A percentile compares a stretch with the other conserved stretches of the same genome.
Evolutionary conservation across 2,888 invertebrate species (phyloP).

Genomic region (Agrotis clavis): DNA sequence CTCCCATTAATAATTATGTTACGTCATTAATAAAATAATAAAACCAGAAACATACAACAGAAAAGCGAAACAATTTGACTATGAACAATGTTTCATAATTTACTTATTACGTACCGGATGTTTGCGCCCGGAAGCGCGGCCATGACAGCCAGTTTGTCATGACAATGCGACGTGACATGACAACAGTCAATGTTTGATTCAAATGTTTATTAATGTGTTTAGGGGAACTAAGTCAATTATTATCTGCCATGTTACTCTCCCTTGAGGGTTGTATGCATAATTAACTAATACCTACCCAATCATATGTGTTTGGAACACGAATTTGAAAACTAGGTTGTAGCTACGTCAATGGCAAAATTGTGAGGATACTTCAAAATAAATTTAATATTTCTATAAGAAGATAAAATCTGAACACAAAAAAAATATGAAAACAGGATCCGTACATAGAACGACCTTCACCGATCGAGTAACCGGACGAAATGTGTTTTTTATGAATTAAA

Average conservation of each 20-base stretch:
- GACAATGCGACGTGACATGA: conserved; percentile 46
- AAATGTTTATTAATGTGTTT: conserved; percentile 47
- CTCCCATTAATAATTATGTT: not conserved
- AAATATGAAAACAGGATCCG: no score
- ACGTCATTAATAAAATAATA: not conserved
- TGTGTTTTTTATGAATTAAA: no score
- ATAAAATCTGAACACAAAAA: not conserved
- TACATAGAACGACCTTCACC: no score
- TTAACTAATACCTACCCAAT: conserved; percentile 18
- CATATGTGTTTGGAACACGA: conserved; percentile 14
- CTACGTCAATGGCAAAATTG: not conserved
- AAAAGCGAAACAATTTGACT: conserved; percentile 42
- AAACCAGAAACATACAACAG: conserved; percentile 21
- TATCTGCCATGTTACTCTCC: conserved; percentile 23
- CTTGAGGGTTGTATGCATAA: conserved; percentile 24
- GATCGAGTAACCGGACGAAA: no score
- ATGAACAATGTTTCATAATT: conserved; percentile 55
- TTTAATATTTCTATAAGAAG: no score
- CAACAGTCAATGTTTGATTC: conserved; percentile 46
- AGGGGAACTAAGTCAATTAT: conserved; percentile 26
- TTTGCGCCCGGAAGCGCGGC: conserved; percentile 55
- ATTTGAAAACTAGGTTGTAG: not conserved
- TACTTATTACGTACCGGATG: conserved; percentile 57
- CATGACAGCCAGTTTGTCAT: conserved; percentile 56
- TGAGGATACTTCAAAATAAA: no score